Evolutionary conservation across 1,140 invertebrate genomes (phyloP), one percentile per base, ranked within the genome.

Genomic region (Papilio helenus): DNA sequence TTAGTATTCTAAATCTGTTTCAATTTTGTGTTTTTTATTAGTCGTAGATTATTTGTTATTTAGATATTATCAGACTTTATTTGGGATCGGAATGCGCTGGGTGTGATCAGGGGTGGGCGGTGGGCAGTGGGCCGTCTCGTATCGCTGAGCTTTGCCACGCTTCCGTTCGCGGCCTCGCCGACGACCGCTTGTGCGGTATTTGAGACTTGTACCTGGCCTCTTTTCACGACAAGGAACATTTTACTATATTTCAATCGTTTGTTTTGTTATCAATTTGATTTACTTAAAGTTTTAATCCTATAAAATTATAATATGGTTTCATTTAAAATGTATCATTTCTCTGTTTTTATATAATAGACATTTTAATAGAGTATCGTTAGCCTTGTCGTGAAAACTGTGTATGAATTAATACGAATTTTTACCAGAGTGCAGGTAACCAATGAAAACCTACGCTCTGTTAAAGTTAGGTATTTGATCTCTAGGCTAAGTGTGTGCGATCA

Each of bases 101-200:
- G 61, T 68, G 14, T 68, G 61, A 29, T 68, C 61, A 68, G 14
- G 61, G 12, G 10, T 16, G 14, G 61, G 12, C 10, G 8, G 51
- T 65, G 23, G 61, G 26, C 12, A 3, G 26, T 26, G 26, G 26
- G 61, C 12, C 84, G 78, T 85, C 84, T 83, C 82, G 82, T 87
- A 86, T 90, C 85, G 87, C 89, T 89, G 88, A 92, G 91, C 90
- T 91, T 89, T 87, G 89, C 81, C 89, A 87, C 89, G 90, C 87
- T 89, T 89, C 79, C 76, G 83, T 71, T 55, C 73, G 79, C 80
- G 72, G 85, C 79, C 71, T 73, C 73, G 78, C 83, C 83, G 85
- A 77, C 80, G 80, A 71, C 81, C 80, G 68, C 79, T 82, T 84
- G 71, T 74, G 73, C 20, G 72, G 79, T 79, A 73, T 65, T 78